Evolutionary conservation across 1,140 invertebrate species (phyloP), one percentile per base, ranked within the genome.

Genomic region (Antheraea mylitta): DNA sequence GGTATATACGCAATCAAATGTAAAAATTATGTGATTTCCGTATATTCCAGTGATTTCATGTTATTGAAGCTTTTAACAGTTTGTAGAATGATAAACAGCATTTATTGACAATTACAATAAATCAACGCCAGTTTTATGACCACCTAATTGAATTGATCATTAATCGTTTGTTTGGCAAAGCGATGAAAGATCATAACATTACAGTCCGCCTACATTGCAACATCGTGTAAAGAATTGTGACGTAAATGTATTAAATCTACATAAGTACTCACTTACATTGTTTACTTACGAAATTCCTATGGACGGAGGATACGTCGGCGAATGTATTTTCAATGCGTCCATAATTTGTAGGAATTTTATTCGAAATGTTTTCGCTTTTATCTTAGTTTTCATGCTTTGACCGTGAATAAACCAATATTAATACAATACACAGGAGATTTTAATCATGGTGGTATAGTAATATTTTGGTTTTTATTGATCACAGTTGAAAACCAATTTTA

Each of bases 211-310:
- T 66, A 66, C 65, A 37, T 59, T 66, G 53, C 53, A 65, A 66
- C 48, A 66, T 37, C 19, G n/a, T 4, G 8, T 66, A 38, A 66
- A 58, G 16, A 66, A 66, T 66, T 58, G 58, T 67, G 65, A 64
- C 60, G 64, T 64, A 45, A 36, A 66, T 22, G 13, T 22, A 61
- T 66, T 72, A 69, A 68, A 69, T 69, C 71, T 63, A 37, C 42
- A 58, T 42, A 42, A 42, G 38, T 64, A 16, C 68, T 60, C 71
- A 64, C 59, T 68, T 63, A 65, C 64, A 72, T 37, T 73, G 65
- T 73, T 69, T 64, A 64, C 71, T 53, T 13, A n/a, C 16, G 45
- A n/a, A 53, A 53, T 53, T 53, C 45, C 45, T 16, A 53, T 13
- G 45, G 45, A 6, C 45, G 10, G 45, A 16, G 45, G 45, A 53